These are phyloP conservation scores for Tyrophagus putrescentiae DNA, from an alignment of 1,140 invertebrate species.

Conservation along the genomic window DNA sequence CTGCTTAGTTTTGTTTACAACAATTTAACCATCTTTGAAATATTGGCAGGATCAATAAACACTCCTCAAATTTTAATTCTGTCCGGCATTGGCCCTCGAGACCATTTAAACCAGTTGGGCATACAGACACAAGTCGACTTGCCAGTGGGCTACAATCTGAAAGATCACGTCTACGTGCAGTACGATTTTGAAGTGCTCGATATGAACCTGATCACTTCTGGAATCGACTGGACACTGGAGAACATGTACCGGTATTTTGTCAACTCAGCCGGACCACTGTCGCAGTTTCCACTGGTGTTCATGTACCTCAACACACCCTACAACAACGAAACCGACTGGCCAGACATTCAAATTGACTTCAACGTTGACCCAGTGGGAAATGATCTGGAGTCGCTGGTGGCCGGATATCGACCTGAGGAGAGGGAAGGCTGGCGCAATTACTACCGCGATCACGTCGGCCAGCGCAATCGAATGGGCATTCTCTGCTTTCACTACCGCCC, in stretches of 20 bases:
- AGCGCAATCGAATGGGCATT: constrained; percentile 8
- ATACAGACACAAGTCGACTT: constrained; percentile 10
- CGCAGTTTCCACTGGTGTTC: constrained; percentile 2
- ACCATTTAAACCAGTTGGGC: constrained; percentile 28
- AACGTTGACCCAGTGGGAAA: constrained; percentile 7
- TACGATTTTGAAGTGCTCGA: constrained; percentile 7
- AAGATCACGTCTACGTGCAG: constrained; percentile 15
- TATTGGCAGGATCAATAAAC: constrained; percentile 64
- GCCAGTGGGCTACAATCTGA: constrained; percentile 20
- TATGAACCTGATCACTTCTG: background rate
- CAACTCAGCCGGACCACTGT: background rate
- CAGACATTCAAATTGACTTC: constrained; percentile 39
- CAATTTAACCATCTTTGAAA: constrained; percentile 41
- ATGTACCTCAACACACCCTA: constrained; percentile 11
- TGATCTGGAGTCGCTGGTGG: constrained; percentile 7
- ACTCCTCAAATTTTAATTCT: constrained; percentile 35
- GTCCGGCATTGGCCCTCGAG: constrained; percentile 33
- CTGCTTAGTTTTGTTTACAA: background rate
- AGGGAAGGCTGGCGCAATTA: constrained; percentile 6
- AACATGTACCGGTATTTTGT: constrained; percentile 14
- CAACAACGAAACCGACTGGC: constrained; percentile 40
- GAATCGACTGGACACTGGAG: constrained; percentile 8
- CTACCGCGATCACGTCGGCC: constrained; percentile 11
- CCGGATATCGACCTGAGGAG: background rate
- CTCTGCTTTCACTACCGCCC: constrained; percentile 51